Conservation (phyloP, 2,113 vertebrate genomes). For the Spermophilus dauricus region DNA sequence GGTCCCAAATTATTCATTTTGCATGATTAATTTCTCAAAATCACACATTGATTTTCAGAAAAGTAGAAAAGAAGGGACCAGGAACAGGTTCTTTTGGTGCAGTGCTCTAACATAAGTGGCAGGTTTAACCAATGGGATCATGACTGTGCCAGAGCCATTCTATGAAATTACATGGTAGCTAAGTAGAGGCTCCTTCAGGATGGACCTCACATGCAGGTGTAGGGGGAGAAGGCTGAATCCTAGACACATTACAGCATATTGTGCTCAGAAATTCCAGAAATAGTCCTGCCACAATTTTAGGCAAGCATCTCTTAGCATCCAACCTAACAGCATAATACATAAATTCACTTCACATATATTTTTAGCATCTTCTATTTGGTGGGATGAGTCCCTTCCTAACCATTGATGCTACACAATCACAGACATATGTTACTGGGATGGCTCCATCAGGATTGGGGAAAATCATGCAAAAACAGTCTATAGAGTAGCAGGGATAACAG, state of each 20-base stretch:
- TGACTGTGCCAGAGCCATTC: background rate
- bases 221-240: background rate
- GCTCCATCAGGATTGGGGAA: background rate
- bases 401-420: background rate
- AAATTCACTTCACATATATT: conserved; percentile 35
- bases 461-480: background rate
- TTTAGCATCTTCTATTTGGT: conserved; percentile 22
- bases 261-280: background rate
- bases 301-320: conserved; percentile 31
- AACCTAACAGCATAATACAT: conserved; percentile 22
- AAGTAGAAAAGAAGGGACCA: conserved; percentile 20
- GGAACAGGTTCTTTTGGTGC: background rate
- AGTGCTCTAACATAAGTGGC: background rate
- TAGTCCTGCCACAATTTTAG: conserved; percentile 11
- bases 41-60: conserved; percentile 17
- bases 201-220: background rate
- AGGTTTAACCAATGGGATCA: background rate
- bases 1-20: conserved; percentile 1
- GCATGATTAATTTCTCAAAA: background rate
- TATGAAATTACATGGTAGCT: background rate
- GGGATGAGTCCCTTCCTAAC: background rate
- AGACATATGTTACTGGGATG: background rate
- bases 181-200: background rate
- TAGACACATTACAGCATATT: background rate
- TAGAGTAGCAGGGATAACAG: background rate